These are phyloP conservation scores for Halocynthia roretzi DNA, from an alignment of 23 tunicate species.

Conservation along the genomic window DNA sequence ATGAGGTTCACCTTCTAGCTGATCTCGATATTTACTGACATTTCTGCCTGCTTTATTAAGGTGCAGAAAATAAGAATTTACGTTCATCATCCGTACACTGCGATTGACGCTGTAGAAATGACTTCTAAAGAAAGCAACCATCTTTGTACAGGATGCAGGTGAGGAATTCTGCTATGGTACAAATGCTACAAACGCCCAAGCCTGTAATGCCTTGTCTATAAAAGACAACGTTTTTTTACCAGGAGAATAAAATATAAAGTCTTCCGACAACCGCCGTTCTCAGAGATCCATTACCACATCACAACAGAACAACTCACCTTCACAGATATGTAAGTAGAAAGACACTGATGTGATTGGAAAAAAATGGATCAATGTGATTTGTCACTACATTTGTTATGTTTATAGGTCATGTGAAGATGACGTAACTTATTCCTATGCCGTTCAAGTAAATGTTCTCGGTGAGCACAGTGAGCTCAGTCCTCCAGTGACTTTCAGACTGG, in stretches of 20 bases:
- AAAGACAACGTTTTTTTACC: background rate
- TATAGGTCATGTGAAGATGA: conserved; percentile 11
- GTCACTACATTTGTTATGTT: background rate
- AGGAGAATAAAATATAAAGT: conserved; percentile 11
- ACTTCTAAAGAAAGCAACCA: background rate
- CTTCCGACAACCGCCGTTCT: background rate
- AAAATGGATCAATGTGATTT: background rate
- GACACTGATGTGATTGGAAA: background rate
- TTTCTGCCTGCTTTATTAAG: background rate
- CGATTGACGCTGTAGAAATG: conserved; percentile 29
- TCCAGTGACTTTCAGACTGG: conserved; percentile 20
- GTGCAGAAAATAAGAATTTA: conserved; percentile 7
- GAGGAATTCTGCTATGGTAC: background rate
- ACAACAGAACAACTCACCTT: conserved; percentile 16
- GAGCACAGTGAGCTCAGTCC: conserved; percentile 10
- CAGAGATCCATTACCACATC: background rate
- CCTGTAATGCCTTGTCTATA: background rate
- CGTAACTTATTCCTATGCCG: conserved; percentile 7
- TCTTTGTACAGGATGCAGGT: conserved; percentile 22
- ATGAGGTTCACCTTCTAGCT: background rate
- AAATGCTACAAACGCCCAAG: background rate
- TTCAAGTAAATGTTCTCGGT: conserved; percentile 3
- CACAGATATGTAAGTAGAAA: conserved; percentile 12
- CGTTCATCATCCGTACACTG: conserved; percentile 20
- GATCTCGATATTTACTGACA: too few relatives aligned